Evolutionary conservation across 2,888 invertebrate genomes (phyloP), one percentile per base, ranked within the genome.

Genomic region (Drosophila rubida): DNA sequence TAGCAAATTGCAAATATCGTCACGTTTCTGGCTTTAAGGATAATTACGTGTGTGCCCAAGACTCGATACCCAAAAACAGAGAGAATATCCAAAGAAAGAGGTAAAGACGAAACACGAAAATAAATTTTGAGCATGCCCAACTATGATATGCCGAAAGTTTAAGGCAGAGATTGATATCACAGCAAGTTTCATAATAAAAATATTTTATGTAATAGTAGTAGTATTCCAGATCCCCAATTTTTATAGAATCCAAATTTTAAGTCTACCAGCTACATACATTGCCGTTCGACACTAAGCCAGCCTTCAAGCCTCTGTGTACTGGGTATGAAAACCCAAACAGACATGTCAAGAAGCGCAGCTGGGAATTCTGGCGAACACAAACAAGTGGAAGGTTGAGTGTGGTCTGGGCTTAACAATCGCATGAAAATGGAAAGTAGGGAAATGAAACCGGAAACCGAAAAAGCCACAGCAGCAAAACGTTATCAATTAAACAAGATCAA

Each of bases 11-110:
- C 60, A 75, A 84, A 80, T 75, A 78, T 81, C 76, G 68, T 81
- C 79, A 81, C 85, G 85, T 81, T 84, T 80, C 63, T 71, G 79
- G 76, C 53, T 78, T 78, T 80, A 79, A 78, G 84, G 78, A 83
- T 79, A 79, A 79, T 79, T 79, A 78, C 81, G 65, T 66, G 61
- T 66, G 73, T 75, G 30, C 49, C 41, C 51, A 37, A 35, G 32
- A n/a, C 41, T 41, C 23, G 35, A 32, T 53, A 13, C 14, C 60
- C 46, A 35, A 68, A 68, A 59, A 53, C 13, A 37, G 35, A 22
- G 30, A n/a, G n/a, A n/a, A n/a, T n/a, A n/a, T n/a, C n/a, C n/a
- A n/a, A n/a, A n/a, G n/a, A 42, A 23, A 39, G 37, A 30, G 39
- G 44, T n/a, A 60, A 58, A 25, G 7, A 6, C 25, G 25, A 25